Evolutionary conservation across 2,113 vertebrate genomes (phyloP), one percentile per base, ranked within the genome.

Genomic region (Saccopteryx leptura): DNA sequence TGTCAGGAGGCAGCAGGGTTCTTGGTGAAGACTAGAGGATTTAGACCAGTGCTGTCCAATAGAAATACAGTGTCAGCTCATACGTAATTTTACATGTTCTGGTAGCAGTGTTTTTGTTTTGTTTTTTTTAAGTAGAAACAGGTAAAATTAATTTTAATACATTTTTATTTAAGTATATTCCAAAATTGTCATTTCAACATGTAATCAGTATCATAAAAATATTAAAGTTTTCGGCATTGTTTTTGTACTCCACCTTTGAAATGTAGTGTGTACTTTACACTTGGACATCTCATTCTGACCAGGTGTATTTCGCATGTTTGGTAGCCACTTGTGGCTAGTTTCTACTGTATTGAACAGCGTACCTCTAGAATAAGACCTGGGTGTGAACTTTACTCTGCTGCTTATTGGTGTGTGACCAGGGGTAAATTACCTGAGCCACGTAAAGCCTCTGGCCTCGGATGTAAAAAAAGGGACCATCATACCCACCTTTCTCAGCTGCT

Each of bases 81-180:
- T 33, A 2, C 8, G 15, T 65, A n/a, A 46, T 15, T 63, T 72
- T 71, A 82, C 68, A 39, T 88, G 24, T 68, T 85, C 46, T 85
- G 56, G 7, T 58, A 31, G 60, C n/a, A 24, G 66, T 69, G 50
- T 60, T 80, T 60, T 24, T 23, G 26, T 1, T n/a, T 68, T 33
- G 26, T 52, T 78, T 65, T 26, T 56, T 78, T 50, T 68, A 48
- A 89, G 33, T 13, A 86, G 13, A 76, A 76, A 76, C 19, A 50
- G 33, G 56, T 61, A 26, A 85, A 66, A 26, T 93, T 83, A 66
- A 93, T 90, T 87, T 71, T 82, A 54, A 48, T 60, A 6, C 76
- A 24, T 48, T 60, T 68, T 75, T 79, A 83, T 79, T 68, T 75
- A 61, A 48, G 3, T 60, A 2, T 65, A 28, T 52, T 26, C 56